These are phyloP conservation scores for Drosophila pruinosa DNA, from an alignment of 1,140 invertebrate species.

Conservation along the genomic window DNA sequence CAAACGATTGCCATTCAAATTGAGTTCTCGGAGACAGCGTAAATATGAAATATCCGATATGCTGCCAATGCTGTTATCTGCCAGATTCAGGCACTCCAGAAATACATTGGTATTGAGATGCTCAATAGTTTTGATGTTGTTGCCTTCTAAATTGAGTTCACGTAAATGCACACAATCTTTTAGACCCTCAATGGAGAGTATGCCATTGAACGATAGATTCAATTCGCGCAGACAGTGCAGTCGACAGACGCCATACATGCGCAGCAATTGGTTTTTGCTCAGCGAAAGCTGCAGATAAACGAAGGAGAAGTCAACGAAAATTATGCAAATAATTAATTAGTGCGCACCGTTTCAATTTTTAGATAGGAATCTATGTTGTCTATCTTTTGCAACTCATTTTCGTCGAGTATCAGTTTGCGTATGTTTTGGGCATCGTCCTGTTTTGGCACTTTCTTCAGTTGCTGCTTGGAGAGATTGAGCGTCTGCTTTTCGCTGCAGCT, in stretches of 20 bases:
- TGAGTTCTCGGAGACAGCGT: slow-evolving; percentile 87
- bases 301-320: neutral
- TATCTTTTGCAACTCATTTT: slow-evolving; percentile 93
- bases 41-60: slow-evolving; percentile 93
- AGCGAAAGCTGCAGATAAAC: slow-evolving; percentile 87
- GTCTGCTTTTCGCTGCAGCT: slow-evolving; percentile 60
- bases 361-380: slow-evolving; percentile 93
- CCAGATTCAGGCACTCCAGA: slow-evolving; percentile 92
- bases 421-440: slow-evolving; percentile 87
- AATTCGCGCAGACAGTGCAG: slow-evolving; percentile 90
- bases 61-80: slow-evolving; percentile 93
- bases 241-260: slow-evolving; percentile 93
- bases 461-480: slow-evolving; percentile 87
- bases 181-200: slow-evolving; percentile 93
- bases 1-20: slow-evolving; percentile 93
- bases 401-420: slow-evolving; percentile 90
- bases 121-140: slow-evolving; percentile 91
- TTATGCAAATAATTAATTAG: neutral
- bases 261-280: slow-evolving; percentile 91
- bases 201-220: slow-evolving; percentile 93
- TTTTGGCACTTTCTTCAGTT: slow-evolving; percentile 89
- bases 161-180: slow-evolving; percentile 92
- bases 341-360: slow-evolving; percentile 90
- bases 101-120: slow-evolving; percentile 91
- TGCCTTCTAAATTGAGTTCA: slow-evolving; percentile 86